Evolutionary conservation across 2,113 vertebrate genomes (phyloP).

Genomic region (Dasypus novemcinctus): DNA sequence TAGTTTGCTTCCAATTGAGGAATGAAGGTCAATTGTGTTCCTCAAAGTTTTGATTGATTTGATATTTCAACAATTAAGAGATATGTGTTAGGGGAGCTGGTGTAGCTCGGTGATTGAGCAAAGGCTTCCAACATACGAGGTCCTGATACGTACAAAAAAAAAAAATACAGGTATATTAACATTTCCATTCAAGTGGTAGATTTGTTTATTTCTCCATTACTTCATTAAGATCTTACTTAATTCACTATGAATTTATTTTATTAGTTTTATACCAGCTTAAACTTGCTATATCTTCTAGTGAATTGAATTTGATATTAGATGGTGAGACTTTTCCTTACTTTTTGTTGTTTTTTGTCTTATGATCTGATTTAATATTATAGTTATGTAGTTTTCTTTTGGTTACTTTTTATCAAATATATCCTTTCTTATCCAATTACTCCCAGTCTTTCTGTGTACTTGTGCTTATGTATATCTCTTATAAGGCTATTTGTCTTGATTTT

Average conservation of each 20-base stretch:
- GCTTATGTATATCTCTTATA: background rate
- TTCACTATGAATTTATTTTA: background rate
- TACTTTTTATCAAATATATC: background rate
- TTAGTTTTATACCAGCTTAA: background rate
- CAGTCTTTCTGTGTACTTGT: background rate
- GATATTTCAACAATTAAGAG: background rate
- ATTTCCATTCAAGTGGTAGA: background rate
- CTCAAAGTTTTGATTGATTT: background rate
- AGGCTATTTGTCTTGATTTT: background rate
- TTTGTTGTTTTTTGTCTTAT: background rate
- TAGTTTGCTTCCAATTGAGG: background rate
- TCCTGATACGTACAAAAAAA: too few relatives aligned
- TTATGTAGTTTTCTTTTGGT: constrained; percentile 19
- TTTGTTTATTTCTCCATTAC: background rate
- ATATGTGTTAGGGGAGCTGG: too few relatives aligned
- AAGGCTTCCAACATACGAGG: too few relatives aligned
- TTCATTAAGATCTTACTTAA: background rate
- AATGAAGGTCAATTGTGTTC: background rate
- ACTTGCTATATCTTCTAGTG: background rate
- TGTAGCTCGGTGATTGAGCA: too few relatives aligned
- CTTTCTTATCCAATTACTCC: constrained; percentile 27
- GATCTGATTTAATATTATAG: background rate
- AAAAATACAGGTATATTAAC: background rate
- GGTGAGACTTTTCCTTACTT: background rate
- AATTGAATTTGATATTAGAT: background rate